phyloP scores from a whole-genome alignment of 23 tunicate species.

The Trididemnum miniatum region DNA sequence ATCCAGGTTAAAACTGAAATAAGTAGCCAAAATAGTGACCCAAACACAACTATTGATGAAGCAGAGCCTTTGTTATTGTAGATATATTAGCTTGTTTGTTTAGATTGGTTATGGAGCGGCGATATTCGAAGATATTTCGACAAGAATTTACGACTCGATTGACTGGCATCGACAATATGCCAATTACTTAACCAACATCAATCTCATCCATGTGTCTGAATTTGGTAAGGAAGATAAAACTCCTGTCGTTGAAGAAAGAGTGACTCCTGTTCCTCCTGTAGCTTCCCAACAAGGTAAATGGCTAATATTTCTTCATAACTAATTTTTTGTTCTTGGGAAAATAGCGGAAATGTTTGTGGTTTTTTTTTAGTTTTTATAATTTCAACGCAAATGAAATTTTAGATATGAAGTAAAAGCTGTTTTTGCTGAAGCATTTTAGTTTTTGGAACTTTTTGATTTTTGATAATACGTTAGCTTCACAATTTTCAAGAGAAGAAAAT shows the following conservation, averaged over 20 bases:
- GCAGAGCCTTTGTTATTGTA: too few relatives aligned
- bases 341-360: too few relatives aligned
- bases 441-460: too few relatives aligned
- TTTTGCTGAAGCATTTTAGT: too few relatives aligned
- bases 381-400: too few relatives aligned
- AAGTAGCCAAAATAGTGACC: conserved; percentile 12
- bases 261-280: not conserved
- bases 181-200: conserved; percentile 67
- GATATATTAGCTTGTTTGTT: not conserved
- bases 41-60: too few relatives aligned
- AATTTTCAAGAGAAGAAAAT: too few relatives aligned
- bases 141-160: conserved; percentile 68
- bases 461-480: too few relatives aligned
- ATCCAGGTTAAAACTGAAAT: not conserved
- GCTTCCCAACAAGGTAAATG: conserved; percentile 20
- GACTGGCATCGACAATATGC: conserved; percentile 82
- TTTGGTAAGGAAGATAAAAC: conserved; percentile 44
- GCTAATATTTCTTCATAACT: too few relatives aligned
- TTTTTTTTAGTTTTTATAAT: too few relatives aligned
- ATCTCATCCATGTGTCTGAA: conserved; percentile 58
- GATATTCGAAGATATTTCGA: conserved; percentile 76
- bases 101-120: conserved; percentile 72
- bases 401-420: too few relatives aligned
- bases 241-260: not conserved
- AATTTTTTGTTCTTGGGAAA: too few relatives aligned